Evolutionary conservation across 2,113 vertebrate species (phyloP).

Genomic region (Oenanthe oenanthe): DNA sequence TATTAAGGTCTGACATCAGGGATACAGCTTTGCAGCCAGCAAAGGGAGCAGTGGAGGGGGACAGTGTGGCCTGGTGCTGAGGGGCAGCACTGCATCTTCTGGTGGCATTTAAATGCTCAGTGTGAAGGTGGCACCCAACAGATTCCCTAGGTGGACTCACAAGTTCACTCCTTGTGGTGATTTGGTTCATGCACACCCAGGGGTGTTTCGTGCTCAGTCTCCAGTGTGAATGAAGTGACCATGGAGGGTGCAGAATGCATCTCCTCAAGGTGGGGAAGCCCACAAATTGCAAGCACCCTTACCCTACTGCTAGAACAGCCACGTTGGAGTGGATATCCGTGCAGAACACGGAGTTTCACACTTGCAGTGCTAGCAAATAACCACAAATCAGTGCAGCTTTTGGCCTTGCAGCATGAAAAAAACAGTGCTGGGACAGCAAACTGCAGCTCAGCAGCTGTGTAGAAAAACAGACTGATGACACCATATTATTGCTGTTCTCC

Average conservation of each 20-base stretch:
- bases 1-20: background rate
- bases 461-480: background rate
- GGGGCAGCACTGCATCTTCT: background rate
- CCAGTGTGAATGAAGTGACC: background rate
- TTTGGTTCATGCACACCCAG: background rate
- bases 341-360: accelerated
- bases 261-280: background rate
- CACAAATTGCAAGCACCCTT: background rate
- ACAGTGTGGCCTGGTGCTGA: background rate
- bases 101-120: background rate
- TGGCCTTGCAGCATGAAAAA: background rate
- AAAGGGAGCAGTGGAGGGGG: background rate
- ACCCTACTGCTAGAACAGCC: background rate
- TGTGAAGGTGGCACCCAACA: background rate
- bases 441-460: background rate
- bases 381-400: background rate
- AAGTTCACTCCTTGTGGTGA: background rate
- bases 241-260: background rate
- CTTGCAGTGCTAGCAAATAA: background rate
- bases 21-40: background rate
- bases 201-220: background rate
- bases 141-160: background rate
- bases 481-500: background rate
- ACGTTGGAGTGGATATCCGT: background rate
- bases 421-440: background rate